Conservation (phyloP, 2,113 vertebrate genomes). For the Columba livia region DNA sequence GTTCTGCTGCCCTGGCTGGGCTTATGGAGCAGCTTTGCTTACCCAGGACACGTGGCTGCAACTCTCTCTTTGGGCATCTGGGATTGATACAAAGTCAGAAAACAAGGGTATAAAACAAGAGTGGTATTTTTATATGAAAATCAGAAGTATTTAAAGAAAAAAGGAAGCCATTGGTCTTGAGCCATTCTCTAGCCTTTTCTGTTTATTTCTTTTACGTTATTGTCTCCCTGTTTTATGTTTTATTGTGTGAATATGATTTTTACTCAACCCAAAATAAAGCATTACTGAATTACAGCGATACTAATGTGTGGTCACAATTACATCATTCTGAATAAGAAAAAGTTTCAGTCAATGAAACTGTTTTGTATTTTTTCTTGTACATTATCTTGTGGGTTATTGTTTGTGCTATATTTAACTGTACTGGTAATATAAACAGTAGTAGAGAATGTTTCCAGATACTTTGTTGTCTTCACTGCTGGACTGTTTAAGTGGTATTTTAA, state of each 20-base stretch:
- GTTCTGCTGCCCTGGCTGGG: not conserved
- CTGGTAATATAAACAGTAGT: not conserved
- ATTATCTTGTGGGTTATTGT: not conserved
- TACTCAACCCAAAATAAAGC: not conserved
- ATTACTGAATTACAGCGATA: not conserved
- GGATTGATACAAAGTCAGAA: not conserved
- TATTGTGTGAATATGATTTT: not conserved
- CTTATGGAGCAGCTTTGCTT: not conserved
- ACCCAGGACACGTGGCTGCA: not conserved
- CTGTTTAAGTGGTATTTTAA: not conserved
- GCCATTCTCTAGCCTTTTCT: not conserved
- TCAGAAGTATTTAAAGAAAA: not conserved
- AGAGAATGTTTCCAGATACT: not conserved
- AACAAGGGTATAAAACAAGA: not conserved
- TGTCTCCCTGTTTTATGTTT: not conserved
- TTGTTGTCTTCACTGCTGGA: not conserved
- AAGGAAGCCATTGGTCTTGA: not conserved
- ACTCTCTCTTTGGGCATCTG: not conserved
- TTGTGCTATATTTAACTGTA: not conserved
- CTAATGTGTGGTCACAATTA: not conserved
- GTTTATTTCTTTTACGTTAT: not conserved
- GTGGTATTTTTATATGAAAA: not conserved
- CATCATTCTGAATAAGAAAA: not conserved
- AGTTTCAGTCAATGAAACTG: not conserved
- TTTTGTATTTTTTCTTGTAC: not conserved